Evolutionary conservation across 2,888 invertebrate species (phyloP).

Genomic region (Drosophila kokeensis): DNA sequence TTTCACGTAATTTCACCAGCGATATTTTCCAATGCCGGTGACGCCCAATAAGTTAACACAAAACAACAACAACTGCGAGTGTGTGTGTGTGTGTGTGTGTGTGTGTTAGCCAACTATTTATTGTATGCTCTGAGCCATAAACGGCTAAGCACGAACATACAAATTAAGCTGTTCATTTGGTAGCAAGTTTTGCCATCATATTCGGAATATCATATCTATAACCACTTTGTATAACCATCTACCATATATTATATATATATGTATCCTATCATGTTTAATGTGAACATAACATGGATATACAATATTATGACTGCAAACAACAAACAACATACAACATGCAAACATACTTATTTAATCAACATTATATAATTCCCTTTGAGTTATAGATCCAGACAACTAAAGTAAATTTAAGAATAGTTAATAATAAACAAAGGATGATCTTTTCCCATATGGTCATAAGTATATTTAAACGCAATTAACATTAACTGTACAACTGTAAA

Average conservation of each 20-base stretch:
- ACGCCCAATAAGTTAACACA: constrained; percentile 38
- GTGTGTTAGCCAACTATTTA: constrained; percentile 31
- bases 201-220: constrained; percentile 10
- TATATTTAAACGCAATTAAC: background rate
- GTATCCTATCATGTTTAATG: background rate
- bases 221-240: background rate
- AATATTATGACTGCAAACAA: background rate
- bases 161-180: constrained; percentile 44
- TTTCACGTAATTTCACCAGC: constrained; percentile 53
- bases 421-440: background rate
- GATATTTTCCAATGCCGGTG: constrained; percentile 35
- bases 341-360: background rate
- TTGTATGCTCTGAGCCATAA: constrained; percentile 55
- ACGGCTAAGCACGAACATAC: constrained; percentile 51
- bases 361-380: background rate
- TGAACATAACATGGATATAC: background rate
- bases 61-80: constrained; percentile 4
- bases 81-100: constrained; percentile 4
- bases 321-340: background rate
- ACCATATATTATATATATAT: background rate
- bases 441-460: background rate
- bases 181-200: constrained; percentile 27
- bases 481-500: background rate
- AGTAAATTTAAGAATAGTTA: background rate
- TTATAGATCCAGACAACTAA: background rate